phyloP scores from a whole-genome alignment of 2,113 vertebrate genomes.

The Garra rufa region DNA sequence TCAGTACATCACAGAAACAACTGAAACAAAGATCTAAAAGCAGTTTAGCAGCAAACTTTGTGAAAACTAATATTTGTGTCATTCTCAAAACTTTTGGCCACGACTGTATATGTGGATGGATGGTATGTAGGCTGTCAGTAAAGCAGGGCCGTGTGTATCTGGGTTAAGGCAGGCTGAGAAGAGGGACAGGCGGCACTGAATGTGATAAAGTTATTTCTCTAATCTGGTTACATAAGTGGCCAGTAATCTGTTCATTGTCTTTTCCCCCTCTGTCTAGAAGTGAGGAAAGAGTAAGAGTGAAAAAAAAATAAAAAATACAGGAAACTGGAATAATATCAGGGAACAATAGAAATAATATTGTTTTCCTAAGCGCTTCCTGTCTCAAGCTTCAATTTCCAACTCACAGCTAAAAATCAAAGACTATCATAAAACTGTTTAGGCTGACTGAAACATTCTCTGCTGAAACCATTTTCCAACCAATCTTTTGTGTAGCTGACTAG shows the following conservation, averaged over 20 bases:
- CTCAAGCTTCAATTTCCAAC: background rate
- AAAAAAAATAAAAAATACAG: background rate
- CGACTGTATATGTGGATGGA: slow-evolving; percentile 61
- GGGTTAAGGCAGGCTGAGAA: slow-evolving; percentile 64
- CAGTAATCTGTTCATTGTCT: slow-evolving; percentile 30
- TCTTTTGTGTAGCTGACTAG: background rate
- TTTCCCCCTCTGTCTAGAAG: background rate
- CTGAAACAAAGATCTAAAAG: no score
- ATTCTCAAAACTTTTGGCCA: no score
- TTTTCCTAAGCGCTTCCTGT: background rate
- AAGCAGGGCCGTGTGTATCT: slow-evolving; percentile 59
- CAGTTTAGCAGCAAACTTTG: no score
- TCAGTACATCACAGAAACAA: no score
- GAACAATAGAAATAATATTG: background rate
- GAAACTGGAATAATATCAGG: background rate
- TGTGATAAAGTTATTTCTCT: slow-evolving; percentile 48
- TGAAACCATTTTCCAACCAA: background rate
- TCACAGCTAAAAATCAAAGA: background rate
- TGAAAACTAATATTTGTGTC: no score
- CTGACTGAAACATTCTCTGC: background rate
- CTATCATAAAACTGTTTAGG: background rate
- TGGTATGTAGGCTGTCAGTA: slow-evolving; percentile 58
- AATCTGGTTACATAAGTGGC: slow-evolving; percentile 35
- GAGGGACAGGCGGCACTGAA: background rate
- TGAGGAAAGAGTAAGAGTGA: background rate